phyloP scores from a whole-genome alignment of 2,797 vertebrate genomes.

The Pseudocheirus occidentalis region DNA sequence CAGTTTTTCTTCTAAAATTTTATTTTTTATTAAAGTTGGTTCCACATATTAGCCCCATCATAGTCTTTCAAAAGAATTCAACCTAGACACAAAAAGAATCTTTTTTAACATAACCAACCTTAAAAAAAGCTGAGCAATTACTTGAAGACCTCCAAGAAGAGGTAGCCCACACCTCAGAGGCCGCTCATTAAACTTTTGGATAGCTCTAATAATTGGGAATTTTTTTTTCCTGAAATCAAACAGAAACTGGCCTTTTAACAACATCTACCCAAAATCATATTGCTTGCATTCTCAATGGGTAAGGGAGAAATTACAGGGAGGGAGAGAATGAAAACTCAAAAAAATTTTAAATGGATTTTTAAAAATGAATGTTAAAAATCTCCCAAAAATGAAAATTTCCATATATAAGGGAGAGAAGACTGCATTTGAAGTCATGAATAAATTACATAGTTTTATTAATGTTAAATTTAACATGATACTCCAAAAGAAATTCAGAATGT shows the following conservation, averaged over 20 bases:
- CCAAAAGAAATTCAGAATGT: neutral
- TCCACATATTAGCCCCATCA: neutral
- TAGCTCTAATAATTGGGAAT: too few relatives aligned
- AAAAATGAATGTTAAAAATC: neutral
- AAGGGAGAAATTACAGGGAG: neutral
- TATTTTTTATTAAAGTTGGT: neutral
- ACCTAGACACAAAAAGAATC: neutral
- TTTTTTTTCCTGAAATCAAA: neutral
- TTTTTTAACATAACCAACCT: neutral
- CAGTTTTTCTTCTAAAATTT: neutral
- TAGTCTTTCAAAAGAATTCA: neutral
- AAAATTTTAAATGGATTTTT: neutral
- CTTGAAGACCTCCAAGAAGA: constrained; percentile 11
- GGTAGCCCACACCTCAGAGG: neutral
- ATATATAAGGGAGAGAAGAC: neutral
- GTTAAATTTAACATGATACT: neutral
- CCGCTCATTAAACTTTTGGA: neutral
- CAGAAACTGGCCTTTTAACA: neutral
- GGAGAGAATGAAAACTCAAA: neutral
- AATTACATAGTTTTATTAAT: neutral
- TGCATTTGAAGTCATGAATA: neutral
- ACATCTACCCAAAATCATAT: neutral
- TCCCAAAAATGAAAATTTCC: neutral
- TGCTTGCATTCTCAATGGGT: neutral
- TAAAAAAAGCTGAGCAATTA: neutral